phyloP scores from a whole-genome alignment of 23 tunicate genomes.

The Trididemnum nubilum region DNA sequence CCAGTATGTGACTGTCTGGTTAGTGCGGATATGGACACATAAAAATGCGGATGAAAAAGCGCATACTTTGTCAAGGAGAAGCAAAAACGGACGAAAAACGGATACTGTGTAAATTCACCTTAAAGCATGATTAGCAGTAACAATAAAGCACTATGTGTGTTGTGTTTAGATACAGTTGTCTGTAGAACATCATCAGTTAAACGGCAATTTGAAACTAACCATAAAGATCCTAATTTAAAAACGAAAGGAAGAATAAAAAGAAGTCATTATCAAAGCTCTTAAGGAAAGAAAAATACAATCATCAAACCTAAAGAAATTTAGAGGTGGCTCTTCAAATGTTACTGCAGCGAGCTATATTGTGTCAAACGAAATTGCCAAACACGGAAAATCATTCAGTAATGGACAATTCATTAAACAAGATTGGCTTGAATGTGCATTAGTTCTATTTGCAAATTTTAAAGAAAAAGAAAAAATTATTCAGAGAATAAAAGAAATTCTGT shows the following conservation, averaged over 20 bases:
- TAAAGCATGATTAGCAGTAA: constrained; percentile 24
- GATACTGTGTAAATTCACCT: no score
- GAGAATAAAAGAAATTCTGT: no score
- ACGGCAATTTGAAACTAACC: constrained; percentile 5
- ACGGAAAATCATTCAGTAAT: no score
- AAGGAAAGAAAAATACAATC: constrained; percentile 7
- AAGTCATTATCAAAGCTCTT: constrained; percentile 15
- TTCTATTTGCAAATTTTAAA: constrained; percentile 21
- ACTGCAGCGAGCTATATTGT: constrained; percentile 28
- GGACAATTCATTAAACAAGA: constrained; percentile 17
- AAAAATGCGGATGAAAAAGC: no score
- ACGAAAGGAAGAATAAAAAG: constrained; percentile 15
- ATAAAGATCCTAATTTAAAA: constrained; percentile 8
- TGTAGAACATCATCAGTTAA: constrained; percentile 19
- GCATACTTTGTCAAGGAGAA: no score
- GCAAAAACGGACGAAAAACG: no score
- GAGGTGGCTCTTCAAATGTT: constrained; percentile 23
- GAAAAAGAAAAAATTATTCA: constrained; percentile 12
- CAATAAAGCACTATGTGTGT: constrained; percentile 28
- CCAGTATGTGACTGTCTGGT: no score
- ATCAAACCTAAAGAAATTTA: constrained; percentile 18
- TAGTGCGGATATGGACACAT: no score
- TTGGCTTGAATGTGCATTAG: constrained; percentile 18
- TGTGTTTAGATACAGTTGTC: constrained; percentile 15
- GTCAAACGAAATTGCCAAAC: no score